Conservation (phyloP, 2,797 vertebrate species). For the Siniperca obscura region DNA sequence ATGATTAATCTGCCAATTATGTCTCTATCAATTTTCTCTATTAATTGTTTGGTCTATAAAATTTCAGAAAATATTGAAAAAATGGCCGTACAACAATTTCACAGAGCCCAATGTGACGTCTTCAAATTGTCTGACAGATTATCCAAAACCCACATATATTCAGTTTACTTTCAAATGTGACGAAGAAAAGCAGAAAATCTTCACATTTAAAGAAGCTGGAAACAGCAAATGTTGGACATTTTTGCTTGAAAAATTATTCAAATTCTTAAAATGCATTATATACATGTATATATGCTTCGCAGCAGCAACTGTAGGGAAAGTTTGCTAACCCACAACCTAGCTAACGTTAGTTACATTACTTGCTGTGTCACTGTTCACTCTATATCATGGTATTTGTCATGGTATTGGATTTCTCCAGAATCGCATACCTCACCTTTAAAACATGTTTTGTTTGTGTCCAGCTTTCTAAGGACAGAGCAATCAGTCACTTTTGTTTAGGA, state of each 20-base stretch:
- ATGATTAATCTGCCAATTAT: background rate
- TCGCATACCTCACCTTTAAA: too few relatives aligned
- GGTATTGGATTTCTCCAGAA: too few relatives aligned
- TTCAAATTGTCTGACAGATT: background rate
- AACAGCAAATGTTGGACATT: too few relatives aligned
- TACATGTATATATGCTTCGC: too few relatives aligned
- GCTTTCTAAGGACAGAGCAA: background rate
- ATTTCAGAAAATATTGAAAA: background rate
- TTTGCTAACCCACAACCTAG: too few relatives aligned
- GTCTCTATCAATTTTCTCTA: background rate
- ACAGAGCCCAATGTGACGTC: background rate
- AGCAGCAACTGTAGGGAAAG: too few relatives aligned
- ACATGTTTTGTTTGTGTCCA: background rate
- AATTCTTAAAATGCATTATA: too few relatives aligned
- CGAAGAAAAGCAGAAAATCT: background rate
- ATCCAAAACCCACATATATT: background rate
- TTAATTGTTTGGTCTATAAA: background rate
- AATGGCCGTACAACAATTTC: background rate
- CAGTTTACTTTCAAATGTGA: background rate
- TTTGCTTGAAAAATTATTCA: too few relatives aligned
- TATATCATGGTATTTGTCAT: too few relatives aligned
- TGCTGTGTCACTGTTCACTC: too few relatives aligned
- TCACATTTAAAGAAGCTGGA: background rate
- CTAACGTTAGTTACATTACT: too few relatives aligned
- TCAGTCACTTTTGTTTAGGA: background rate